Evolutionary conservation across 1,140 invertebrate species (phyloP).

Genomic region (Adelges cooleyi): DNA sequence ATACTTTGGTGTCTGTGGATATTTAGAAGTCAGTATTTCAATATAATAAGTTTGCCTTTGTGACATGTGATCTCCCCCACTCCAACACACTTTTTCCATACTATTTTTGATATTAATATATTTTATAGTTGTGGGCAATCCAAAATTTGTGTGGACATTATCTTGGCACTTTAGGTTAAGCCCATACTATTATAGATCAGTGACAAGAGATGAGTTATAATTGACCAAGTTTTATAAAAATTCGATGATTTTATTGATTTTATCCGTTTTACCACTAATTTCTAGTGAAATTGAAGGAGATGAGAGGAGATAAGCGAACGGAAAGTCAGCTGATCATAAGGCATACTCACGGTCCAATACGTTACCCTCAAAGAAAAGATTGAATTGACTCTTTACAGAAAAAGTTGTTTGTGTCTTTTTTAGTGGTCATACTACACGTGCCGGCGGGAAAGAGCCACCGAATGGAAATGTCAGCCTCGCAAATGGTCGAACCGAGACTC

Average conservation of each 20-base stretch:
- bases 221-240: no score
- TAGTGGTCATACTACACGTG: slow-evolving; percentile 59
- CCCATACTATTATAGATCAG: neutral
- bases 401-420: neutral
- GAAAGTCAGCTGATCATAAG: neutral
- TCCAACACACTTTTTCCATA: neutral
- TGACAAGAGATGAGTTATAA: no score
- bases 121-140: neutral
- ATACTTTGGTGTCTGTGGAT: slow-evolving; percentile 8
- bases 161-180: neutral
- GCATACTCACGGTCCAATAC: neutral
- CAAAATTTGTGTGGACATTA: neutral
- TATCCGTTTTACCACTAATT: no score
- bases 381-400: neutral
- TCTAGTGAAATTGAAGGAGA: neutral
- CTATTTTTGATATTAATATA: neutral
- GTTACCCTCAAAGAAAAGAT: neutral
- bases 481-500: slow-evolving; percentile 53
- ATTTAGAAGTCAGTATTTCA: slow-evolving; percentile 4
- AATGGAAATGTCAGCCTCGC: slow-evolving; percentile 64
- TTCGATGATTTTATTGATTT: no score
- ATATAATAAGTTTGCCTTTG: neutral
- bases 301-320: neutral
- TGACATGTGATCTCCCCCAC: neutral
- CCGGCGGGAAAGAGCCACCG: slow-evolving; percentile 44